Conservation (phyloP, 1,140 invertebrate species). For the Pteromalus puparum region DNA sequence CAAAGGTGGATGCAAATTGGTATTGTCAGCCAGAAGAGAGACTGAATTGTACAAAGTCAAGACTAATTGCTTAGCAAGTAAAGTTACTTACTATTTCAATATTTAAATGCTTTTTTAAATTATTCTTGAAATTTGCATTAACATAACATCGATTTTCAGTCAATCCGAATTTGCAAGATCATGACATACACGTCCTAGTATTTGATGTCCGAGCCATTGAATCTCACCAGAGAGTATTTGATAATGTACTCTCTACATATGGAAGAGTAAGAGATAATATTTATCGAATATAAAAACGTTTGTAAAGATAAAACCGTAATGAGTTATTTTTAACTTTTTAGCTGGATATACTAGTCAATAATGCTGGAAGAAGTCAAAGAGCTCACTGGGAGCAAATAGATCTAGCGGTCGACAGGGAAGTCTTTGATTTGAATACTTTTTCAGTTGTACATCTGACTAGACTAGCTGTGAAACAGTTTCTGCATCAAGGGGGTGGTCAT, state of each 20-base stretch:
- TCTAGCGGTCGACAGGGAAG: constrained; percentile 83
- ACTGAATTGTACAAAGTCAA: constrained; percentile 87
- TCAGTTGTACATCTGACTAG: constrained; percentile 83
- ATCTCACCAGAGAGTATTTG: constrained; percentile 79
- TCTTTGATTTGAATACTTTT: constrained; percentile 91
- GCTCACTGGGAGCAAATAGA: constrained; percentile 86
- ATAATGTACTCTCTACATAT: constrained; percentile 83
- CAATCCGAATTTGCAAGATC: constrained; percentile 74
- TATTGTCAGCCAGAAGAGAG: constrained; percentile 85
- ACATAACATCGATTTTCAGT: constrained; percentile 52
- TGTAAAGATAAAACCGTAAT: neutral
- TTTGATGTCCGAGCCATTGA: constrained; percentile 82
- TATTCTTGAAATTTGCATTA: constrained; percentile 56
- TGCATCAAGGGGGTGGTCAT: constrained; percentile 79
- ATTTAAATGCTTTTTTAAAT: neutral
- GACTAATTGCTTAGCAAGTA: constrained; percentile 79
- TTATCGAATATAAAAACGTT: neutral
- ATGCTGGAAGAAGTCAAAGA: constrained; percentile 89
- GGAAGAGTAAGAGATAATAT: constrained; percentile 76
- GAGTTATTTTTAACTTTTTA: constrained; percentile 61
- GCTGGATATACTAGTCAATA: constrained; percentile 88
- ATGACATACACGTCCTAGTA: constrained; percentile 83
- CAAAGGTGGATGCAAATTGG: constrained; percentile 81
- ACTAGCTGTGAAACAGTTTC: constrained; percentile 82
- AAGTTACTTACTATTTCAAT: neutral